Base-by-base conservation (phyloP, 1,140 invertebrate genomes). In the Zaprionus camerounensis region DNA sequence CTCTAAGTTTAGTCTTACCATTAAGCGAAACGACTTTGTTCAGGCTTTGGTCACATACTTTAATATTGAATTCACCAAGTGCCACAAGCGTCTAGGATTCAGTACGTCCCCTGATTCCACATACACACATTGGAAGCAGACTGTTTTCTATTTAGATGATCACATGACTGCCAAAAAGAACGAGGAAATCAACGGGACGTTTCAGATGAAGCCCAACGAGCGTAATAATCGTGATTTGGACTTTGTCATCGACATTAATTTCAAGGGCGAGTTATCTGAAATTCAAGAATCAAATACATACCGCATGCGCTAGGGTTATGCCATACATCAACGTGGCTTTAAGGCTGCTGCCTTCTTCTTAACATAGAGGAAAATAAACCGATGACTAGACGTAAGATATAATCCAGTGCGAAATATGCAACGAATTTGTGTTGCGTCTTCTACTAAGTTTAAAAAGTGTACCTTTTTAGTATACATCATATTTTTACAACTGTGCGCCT, bases 51-150 rank as follows among this genome's bases (percentile, higher is more conserved):
- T 99, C 62, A 99, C 98, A 13, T 99, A 98, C 94, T 99, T 99
- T 93, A 99, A 98, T 90, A 98, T 99, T 72, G 99, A 99, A 93
- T 99, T 99, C 94, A 98, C 98, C 20, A 99, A 99, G 94, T 99
- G 98, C 88, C 99, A 99, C 94, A 99, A 99, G 94, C 94, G 97
- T 26, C 97, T 98, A 73, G 98, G 99, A n/a, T 99, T 99, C 93
- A 99, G 98, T 77, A 99, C 99, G 76, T 98, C 98, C 1, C 99
- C 99, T 0, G 98, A 99, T 91, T 96, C 97, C 4, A 97, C 97
- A 5, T 99, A 99, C 92, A 99, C 99, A 5, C 99, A 99, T 92
- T 99, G 99, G 99, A 99, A 99, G 93, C 99, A 99, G 93, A 99
- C 99, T 1, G 98, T 99, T 6, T 99, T 99, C 93, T 99, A 99